Base-by-base conservation (phyloP, 2,113 vertebrate species). In the Grantiella picta region DNA sequence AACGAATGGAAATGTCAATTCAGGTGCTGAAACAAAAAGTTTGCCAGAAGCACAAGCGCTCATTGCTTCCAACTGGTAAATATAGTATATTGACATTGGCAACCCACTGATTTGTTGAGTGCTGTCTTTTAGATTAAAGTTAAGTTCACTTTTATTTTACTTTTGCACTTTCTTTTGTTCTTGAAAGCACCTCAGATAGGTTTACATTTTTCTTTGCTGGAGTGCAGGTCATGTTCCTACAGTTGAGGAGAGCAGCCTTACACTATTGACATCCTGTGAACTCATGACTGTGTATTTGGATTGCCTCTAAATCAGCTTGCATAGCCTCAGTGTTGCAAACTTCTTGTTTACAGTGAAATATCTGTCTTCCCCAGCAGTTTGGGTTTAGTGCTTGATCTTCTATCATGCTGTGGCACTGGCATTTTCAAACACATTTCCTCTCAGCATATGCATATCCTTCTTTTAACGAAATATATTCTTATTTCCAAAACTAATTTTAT, bases 1-100 rank as follows among this genome's bases (percentile, higher is more conserved):
- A 99, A 94, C 86, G 98, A 87, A 99, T 98, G 97, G 98, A 99
- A 92, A 95, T 96, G 54, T 98, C 98, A 25, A 72, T 98, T 36
- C 95, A 87, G 68, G 78, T 97, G 31, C 69, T 99, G 40, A 98
- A 95, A 88, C 84, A 94, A 49, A 96, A 92, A 53, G 83, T 92
- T 54, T 95, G 75, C 72, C 95, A 73, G 90, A 97, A 94, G 92
- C 92, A 82, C 42, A 94, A 97, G 68, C 97, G 92, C 45, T 94
- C 96, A 7, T 40, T 95, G 60, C 88, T 61, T 49, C 84, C 76
- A 63, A 65, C 96, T 15, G 99, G 99, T 99, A 96, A 98, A 95
- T 50, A 94, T 12, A 71, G 21, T 36, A 19, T n/a, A 79, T 24
- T 77, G 38, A 73, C n/a, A 47, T 12, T 72, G 53, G 19, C 25